Conservation (phyloP, 2,888 invertebrate genomes). For the Lomographa bimaculata region DNA sequence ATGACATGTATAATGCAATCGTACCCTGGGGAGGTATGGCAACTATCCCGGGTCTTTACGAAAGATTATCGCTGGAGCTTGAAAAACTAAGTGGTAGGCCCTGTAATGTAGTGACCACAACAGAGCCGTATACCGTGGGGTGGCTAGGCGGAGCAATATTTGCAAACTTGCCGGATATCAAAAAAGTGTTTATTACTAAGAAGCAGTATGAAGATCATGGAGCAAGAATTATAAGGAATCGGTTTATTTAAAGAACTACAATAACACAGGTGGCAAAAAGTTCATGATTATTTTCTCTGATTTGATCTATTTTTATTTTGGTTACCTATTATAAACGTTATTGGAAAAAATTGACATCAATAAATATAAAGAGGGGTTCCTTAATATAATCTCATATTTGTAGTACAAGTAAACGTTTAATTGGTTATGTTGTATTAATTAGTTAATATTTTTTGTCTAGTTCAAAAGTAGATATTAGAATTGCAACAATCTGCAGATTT, state of each 20-base stretch:
- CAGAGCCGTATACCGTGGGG: slow-evolving; percentile 53
- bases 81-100: slow-evolving; percentile 35
- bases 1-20: slow-evolving; percentile 47
- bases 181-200: slow-evolving; percentile 56
- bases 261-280: no score
- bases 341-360: no score
- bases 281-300: no score
- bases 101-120: slow-evolving; percentile 44
- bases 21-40: slow-evolving; percentile 61
- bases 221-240: slow-evolving; percentile 56
- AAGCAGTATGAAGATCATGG: slow-evolving; percentile 66
- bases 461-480: no score
- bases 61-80: slow-evolving; percentile 51
- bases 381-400: no score
- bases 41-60: slow-evolving; percentile 51
- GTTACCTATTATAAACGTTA: no score
- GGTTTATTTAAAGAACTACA: slow-evolving; percentile 51
- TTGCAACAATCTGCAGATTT: no score
- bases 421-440: no score
- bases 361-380: no score
- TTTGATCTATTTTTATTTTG: no score
- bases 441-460: no score
- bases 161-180: slow-evolving; percentile 51
- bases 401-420: no score
- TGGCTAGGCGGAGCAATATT: slow-evolving; percentile 72